Percentiles rank a stretch among this genome's conserved stretches.
These are phyloP conservation scores for Perdix hodgsoniae DNA, from an alignment of 2,797 vertebrate species.

Conservation along the genomic window DNA sequence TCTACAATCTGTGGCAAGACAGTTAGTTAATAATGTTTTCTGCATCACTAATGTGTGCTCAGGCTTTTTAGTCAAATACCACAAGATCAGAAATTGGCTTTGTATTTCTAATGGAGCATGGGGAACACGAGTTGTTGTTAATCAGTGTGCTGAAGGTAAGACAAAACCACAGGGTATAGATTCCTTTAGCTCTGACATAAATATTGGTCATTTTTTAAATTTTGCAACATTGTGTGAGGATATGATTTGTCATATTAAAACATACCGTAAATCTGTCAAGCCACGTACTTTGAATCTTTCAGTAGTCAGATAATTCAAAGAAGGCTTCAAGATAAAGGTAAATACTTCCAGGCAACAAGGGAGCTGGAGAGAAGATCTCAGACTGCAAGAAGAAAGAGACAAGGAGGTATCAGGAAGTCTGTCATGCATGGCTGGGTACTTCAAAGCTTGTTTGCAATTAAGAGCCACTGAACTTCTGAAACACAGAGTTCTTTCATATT, in stretches of 20 bases:
- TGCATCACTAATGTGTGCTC: not conserved
- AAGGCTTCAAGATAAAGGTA: not conserved
- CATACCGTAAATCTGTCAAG: not conserved
- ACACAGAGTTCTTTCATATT: slow-evolving; percentile 7
- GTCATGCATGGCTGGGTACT: not conserved
- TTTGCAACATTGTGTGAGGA: not conserved
- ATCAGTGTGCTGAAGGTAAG: slow-evolving; percentile 22
- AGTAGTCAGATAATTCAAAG: not conserved
- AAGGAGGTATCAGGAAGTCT: not conserved
- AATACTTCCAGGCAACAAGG: not conserved
- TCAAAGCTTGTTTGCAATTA: slow-evolving; percentile 10
- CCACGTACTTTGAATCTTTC: not conserved
- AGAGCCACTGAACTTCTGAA: not conserved
- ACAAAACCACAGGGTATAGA: not conserved
- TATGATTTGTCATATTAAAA: slow-evolving; percentile 8
- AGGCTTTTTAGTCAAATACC: not conserved
- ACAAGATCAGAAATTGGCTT: not conserved
- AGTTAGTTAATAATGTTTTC: not conserved
- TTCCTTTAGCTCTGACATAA: not conserved
- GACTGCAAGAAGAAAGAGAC: not conserved
- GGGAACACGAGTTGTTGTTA: slow-evolving; percentile 18
- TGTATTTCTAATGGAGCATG: not conserved
- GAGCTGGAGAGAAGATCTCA: not conserved
- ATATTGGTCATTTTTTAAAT: not conserved
- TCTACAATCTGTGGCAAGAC: not conserved